Base-by-base conservation (phyloP, 2,888 invertebrate species). In the Thymelicus lineola region DNA sequence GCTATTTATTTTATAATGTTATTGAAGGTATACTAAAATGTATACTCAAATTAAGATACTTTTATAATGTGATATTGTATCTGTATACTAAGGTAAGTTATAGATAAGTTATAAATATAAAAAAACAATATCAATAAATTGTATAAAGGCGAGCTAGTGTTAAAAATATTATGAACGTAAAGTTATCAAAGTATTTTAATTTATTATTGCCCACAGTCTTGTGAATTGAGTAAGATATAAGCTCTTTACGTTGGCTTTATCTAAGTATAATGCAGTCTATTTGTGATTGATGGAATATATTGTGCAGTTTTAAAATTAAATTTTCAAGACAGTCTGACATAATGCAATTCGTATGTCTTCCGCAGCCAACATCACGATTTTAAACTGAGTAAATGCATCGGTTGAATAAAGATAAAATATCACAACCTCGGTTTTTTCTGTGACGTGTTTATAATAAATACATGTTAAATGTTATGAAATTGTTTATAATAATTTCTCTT, bases 371-470 rank as follows among this genome's bases (percentile, higher is more conserved):
- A 12, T 42, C 42, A 42, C 42, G 42, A 36, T 12, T 53, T 64
- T 17, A 20, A 14, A 9, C 9, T 50, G 50, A 64, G 28, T 65
- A 66, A 66, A 71, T 66, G 53, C 58, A 59, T 61, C 66, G 42
- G 57, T 66, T 66, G 61, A 55, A 55, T 28, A 58, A 59, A 70
- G 71, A 72, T 68, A 74, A 63, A 75, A 74, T 70, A 65, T 77
- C 78, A 79, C 79, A 79, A 79, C 78, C 79, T 71, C 72, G 71
- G 75, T 65, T 71, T 38, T 65, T 12, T 65, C 59, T 66, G 50
- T 70, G 50, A 67, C 38, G 55, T 10, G 7, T 55, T 28, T 38
- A 50, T n/a, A 57, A 48, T 58, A 53, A 28, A 9, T 50, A 15
- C 5, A 48, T 70, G 36, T 53, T 45, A 65, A 28, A 10, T 65